Conservation (phyloP, 2,113 vertebrate genomes). For the Sialia sialis region DNA sequence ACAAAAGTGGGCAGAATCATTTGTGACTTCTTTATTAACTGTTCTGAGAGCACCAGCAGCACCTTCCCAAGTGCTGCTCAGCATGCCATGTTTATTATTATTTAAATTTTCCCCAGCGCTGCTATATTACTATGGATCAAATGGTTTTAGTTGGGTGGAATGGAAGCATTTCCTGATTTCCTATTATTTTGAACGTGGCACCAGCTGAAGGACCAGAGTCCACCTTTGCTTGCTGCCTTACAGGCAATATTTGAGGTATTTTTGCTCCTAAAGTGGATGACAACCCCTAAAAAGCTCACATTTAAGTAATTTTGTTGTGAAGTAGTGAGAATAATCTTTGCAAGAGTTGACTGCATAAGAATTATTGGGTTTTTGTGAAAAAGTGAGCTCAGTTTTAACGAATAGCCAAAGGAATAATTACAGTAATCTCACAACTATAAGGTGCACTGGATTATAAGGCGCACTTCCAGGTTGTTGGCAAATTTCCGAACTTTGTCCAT, state of each 20-base stretch:
- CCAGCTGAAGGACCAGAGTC: not conserved
- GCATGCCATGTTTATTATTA: conserved; percentile 50
- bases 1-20: conserved; percentile 65
- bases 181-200: conserved; percentile 49
- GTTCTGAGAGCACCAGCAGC: conserved; percentile 33
- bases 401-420: not conserved
- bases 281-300: not conserved
- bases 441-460: too few species aligned
- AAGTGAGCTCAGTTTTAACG: rapidly evolving
- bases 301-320: not conserved
- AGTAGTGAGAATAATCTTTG: not conserved
- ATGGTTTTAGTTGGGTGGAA: conserved; percentile 73
- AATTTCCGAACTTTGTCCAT: too few species aligned
- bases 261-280: not conserved
- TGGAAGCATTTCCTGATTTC: conserved; percentile 75
- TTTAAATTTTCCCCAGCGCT: conserved; percentile 38
- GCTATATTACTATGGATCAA: conserved; percentile 67
- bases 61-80: conserved; percentile 35
- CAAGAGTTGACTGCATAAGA: not conserved
- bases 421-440: too few species aligned
- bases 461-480: too few species aligned
- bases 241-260: not conserved
- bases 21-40: conserved; percentile 76
- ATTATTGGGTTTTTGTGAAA: not conserved
- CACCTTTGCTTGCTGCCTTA: not conserved